Evolutionary conservation across 2,113 vertebrate genomes (phyloP).

Genomic region (Thryonomys swinderianus): DNA sequence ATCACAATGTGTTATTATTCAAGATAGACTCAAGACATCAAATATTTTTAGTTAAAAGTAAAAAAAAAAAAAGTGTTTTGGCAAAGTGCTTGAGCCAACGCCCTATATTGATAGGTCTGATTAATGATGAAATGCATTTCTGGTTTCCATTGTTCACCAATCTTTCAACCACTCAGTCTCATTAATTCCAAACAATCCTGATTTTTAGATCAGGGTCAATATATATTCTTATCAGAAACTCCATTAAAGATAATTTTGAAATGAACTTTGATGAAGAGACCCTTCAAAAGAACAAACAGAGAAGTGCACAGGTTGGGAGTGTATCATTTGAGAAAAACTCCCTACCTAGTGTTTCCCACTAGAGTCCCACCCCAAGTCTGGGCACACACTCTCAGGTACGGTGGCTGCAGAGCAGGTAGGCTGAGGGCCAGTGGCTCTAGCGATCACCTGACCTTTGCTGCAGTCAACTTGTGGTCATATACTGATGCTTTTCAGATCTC

Average conservation of each 20-base stretch:
- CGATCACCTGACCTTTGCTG: background rate
- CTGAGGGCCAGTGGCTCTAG: background rate
- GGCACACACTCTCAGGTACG: background rate
- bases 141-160: background rate
- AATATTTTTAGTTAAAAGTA: background rate
- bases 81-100: background rate
- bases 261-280: background rate
- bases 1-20: background rate
- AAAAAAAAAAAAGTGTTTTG: background rate
- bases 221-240: conserved; percentile 14
- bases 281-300: background rate
- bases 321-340: background rate
- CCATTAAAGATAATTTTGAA: background rate
- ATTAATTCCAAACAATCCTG: background rate
- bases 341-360: too few relatives aligned
- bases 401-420: background rate
- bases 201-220: background rate
- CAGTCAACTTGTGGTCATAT: background rate
- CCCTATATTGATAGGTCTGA: background rate
- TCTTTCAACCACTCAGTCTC: background rate
- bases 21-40: background rate
- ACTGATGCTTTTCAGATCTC: background rate
- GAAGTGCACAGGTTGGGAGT: background rate
- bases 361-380: background rate
- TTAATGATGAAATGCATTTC: background rate